These are phyloP conservation scores for Allygus modestus DNA, from an alignment of 2,888 invertebrate genomes.

Conservation along the genomic window DNA sequence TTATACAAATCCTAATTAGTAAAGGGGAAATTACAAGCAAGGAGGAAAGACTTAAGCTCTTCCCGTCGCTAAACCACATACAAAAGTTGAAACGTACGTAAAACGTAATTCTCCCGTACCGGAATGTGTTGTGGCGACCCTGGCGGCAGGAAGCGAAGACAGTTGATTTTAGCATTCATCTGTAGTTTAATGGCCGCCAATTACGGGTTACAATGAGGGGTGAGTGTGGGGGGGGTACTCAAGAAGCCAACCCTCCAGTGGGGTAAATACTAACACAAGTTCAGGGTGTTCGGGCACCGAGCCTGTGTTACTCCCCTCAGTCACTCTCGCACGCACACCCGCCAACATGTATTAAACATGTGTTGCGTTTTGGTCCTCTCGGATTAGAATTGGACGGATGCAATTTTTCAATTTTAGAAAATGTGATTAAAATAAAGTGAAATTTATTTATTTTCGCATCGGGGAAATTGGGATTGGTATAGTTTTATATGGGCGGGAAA, in stretches of 20 bases:
- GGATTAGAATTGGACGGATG: background rate
- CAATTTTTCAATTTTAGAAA: no score
- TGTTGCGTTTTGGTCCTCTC: background rate
- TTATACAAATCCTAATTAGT: no score
- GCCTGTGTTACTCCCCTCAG: background rate
- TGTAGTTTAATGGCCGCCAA: slow-evolving; percentile 61
- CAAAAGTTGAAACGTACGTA: background rate
- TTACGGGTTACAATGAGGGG: slow-evolving; percentile 43
- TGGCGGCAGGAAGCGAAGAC: background rate
- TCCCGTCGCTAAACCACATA: no score
- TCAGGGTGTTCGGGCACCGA: background rate
- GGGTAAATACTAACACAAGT: slow-evolving; percentile 53
- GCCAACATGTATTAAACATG: slow-evolving; percentile 9
- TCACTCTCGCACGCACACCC: background rate
- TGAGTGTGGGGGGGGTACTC: slow-evolving; percentile 46
- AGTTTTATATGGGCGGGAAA: no score
- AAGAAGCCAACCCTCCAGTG: slow-evolving; percentile 47
- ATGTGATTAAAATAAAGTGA: no score
- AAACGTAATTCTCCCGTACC: background rate
- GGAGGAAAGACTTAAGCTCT: no score
- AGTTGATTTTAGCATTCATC: slow-evolving; percentile 54
- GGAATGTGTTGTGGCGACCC: background rate
- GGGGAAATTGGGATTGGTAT: no score
- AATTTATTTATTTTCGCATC: no score
- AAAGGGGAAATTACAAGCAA: no score